Base-by-base conservation (phyloP, 2,113 vertebrate genomes). In the Tamias sibiricus region DNA sequence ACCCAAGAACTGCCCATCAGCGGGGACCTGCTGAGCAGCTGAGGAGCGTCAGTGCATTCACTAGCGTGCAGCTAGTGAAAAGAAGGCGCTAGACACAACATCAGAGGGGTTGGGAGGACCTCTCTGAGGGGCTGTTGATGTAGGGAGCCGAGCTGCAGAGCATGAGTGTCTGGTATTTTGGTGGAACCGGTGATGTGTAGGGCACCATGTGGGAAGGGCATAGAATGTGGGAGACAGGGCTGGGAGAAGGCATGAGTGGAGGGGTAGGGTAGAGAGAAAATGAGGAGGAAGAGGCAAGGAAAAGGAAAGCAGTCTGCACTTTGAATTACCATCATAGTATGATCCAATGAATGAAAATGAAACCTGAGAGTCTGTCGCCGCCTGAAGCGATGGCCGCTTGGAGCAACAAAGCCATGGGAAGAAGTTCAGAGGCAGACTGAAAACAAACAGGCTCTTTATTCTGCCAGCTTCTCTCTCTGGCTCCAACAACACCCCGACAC, bases 41-140 rank as follows among this genome's bases (percentile, higher is more conserved):
- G 57, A 35, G 54, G 80, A 14, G 35, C 12, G 30, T 0, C 13
- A 5, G 47, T 1, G 3, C 4, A 1, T 13, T 13, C 40, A 52
- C n/a, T 9, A 75, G 62, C 26, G 4, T 1, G 40, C 22, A 1
- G n/a, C 5, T 62, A 49, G 11, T 40, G 4, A 7, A 57, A 14
- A 11, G 49, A 82, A 62, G 2, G 20, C 8, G 11, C 6, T 11
- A 69, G n/a, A n/a, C 22, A 12, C 5, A 28, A 44, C 10, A 8
- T 17, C 4, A 7, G 11, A 37, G 10, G 71, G 32, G 30, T 1
- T 62, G 64, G 8, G 47, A 47, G 26, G 40, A 40, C 26, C 28
- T 76, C 69, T 22, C 0, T 26, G 14, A 11, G 32, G 59, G 2
- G 19, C 12, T 49, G 12, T 49, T 49, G 54, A 35, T 11, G 16